Conservation (phyloP, 2,888 invertebrate species). For the Pristionchus mayeri region DNA sequence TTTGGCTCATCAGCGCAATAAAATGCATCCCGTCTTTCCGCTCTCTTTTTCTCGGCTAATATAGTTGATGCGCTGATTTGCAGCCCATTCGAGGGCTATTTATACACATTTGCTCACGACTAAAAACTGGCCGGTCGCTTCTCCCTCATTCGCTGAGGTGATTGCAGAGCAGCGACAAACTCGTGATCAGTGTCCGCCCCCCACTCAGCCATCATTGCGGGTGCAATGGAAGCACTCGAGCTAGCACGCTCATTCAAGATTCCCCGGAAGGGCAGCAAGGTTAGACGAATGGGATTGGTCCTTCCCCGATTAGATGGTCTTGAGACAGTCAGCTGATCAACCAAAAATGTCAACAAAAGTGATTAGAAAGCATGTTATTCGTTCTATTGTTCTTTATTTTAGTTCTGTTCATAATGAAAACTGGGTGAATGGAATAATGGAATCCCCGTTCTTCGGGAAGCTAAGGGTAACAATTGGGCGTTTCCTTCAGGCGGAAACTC, state of each 20-base stretch:
- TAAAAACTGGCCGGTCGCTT: no score
- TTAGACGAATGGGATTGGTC: not conserved
- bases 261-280: conserved; percentile 39
- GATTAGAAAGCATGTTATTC: not conserved
- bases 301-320: no score
- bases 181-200: not conserved
- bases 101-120: not conserved
- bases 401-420: not conserved
- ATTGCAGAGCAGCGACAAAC: not conserved
- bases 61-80: not conserved
- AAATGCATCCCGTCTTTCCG: not conserved
- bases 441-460: not conserved
- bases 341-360: not conserved
- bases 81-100: conserved; percentile 29
- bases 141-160: not conserved
- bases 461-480: no score
- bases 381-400: not conserved
- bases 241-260: conserved; percentile 42
- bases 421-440: not conserved
- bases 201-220: not conserved
- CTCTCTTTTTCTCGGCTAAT: not conserved
- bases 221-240: conserved; percentile 13
- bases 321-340: not conserved
- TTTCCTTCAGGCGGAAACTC: not conserved
- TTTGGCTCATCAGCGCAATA: not conserved